Evolutionary conservation across 1,140 invertebrate species (phyloP).

Genomic region (Holotrichia oblita): DNA sequence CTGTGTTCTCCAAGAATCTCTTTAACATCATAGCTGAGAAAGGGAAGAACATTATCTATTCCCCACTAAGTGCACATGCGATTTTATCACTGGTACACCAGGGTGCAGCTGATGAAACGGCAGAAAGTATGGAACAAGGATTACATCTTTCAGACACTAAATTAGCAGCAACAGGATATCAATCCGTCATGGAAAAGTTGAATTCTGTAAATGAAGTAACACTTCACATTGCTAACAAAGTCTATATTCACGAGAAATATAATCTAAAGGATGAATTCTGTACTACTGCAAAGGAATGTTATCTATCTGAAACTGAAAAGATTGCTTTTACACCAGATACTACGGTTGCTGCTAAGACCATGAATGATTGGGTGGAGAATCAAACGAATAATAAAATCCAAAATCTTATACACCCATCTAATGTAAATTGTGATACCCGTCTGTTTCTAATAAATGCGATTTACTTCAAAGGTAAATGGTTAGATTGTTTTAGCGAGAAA

Average conservation of each 20-base stretch:
- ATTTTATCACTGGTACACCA: slow-evolving; percentile 62
- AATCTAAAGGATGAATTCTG: slow-evolving; percentile 64
- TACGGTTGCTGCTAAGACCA: slow-evolving; percentile 60
- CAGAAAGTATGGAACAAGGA: slow-evolving; percentile 62
- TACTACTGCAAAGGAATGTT: slow-evolving; percentile 60
- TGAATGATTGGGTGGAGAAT: slow-evolving; percentile 78
- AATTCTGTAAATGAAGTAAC: slow-evolving; percentile 63
- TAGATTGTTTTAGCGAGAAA: slow-evolving; percentile 66
- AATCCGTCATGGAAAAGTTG: slow-evolving; percentile 58
- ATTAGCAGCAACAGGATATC: slow-evolving; percentile 56
- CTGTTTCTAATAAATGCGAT: slow-evolving; percentile 84
- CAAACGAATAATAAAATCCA: slow-evolving; percentile 79
- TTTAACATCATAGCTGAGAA: slow-evolving; percentile 49
- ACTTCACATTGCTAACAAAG: slow-evolving; percentile 70
- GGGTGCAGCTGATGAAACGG: slow-evolving; percentile 68
- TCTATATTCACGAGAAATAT: slow-evolving; percentile 67
- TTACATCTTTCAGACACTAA: slow-evolving; percentile 49
- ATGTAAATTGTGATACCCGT: slow-evolving; percentile 66
- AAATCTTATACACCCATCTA: slow-evolving; percentile 69
- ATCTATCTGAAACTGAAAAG: slow-evolving; percentile 64
- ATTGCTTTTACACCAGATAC: slow-evolving; percentile 64
- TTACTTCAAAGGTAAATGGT: slow-evolving; percentile 85
- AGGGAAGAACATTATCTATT: slow-evolving; percentile 61
- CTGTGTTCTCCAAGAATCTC: slow-evolving; percentile 49
- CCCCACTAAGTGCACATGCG: slow-evolving; percentile 62